Evolutionary conservation across 2,888 invertebrate species (phyloP).

Genomic region (Coleophora flavipennella): DNA sequence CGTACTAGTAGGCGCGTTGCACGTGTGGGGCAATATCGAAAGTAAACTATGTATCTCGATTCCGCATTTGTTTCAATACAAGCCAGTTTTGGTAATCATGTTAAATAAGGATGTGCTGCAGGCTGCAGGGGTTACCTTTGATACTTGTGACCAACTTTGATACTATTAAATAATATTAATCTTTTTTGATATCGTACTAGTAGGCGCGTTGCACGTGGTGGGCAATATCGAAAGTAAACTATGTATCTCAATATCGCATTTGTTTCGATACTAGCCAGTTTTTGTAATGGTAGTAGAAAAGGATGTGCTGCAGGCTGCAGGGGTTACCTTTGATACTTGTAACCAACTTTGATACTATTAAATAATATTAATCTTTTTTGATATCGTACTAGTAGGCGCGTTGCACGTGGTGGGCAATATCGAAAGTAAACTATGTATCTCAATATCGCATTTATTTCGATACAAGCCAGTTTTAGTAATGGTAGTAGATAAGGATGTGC

Average conservation of each 20-base stretch:
- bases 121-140: too few species aligned
- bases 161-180: slow-evolving; percentile 73
- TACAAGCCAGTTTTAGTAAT: slow-evolving; percentile 1
- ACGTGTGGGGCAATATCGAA: slow-evolving; percentile 57
- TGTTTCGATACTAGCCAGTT: slow-evolving; percentile 11
- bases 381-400: slow-evolving; percentile 19
- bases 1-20: slow-evolving; percentile 27
- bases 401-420: slow-evolving; percentile 53
- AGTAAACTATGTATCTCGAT: slow-evolving; percentile 54
- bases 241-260: slow-evolving; percentile 29
- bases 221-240: slow-evolving; percentile 66
- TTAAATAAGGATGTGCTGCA: too few species aligned
- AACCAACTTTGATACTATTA: too few species aligned
- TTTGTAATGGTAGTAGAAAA: too few species aligned
- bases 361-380: slow-evolving; percentile 70
- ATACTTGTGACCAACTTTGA: too few species aligned
- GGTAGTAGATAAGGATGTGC: too few species aligned
- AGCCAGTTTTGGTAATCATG: too few species aligned
- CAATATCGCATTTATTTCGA: slow-evolving; percentile 17
- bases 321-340: too few species aligned
- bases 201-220: slow-evolving; percentile 41
- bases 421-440: slow-evolving; percentile 61
- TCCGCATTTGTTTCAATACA: slow-evolving; percentile 15
- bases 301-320: too few species aligned
- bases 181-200: slow-evolving; percentile 35